phyloP scores from a whole-genome alignment of 92 coral and sea anemone species.

The Palythoa grandis region DNA sequence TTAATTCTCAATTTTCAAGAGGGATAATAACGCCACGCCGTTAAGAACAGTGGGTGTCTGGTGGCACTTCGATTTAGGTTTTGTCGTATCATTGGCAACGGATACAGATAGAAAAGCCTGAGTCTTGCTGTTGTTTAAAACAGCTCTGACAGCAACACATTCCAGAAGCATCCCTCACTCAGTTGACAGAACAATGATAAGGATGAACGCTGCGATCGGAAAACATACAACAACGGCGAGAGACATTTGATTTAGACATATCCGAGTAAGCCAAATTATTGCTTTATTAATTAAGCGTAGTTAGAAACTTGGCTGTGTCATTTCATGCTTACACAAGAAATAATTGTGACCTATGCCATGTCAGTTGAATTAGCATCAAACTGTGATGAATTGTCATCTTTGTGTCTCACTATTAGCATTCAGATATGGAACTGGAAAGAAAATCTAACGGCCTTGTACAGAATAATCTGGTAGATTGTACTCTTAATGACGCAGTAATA shows the following conservation, averaged over 20 bases:
- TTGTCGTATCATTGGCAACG: neutral
- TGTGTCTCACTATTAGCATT: too few relatives aligned
- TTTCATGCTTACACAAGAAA: neutral
- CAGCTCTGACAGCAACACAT: neutral
- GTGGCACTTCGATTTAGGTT: neutral
- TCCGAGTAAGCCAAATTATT: neutral
- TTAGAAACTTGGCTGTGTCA: neutral
- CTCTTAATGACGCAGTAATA: neutral
- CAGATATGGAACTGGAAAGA: too few relatives aligned
- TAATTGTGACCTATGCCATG: too few relatives aligned
- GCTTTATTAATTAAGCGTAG: neutral
- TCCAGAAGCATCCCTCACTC: neutral
- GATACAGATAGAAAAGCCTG: neutral
- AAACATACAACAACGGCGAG: neutral
- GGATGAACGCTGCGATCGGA: neutral
- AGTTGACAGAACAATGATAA: neutral
- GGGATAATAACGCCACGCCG: neutral
- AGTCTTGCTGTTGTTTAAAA: neutral
- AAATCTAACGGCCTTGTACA: too few relatives aligned
- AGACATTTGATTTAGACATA: neutral
- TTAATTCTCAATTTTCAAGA: constrained; percentile 24
- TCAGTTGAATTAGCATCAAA: too few relatives aligned
- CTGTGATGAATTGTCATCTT: too few relatives aligned
- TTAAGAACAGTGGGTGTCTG: constrained; percentile 8
- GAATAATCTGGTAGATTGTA: neutral